A percentile compares a stretch with the other conserved stretches of the same genome.
Evolutionary conservation across 2,797 vertebrate genomes (phyloP).

Genomic region (Characodon lateralis): DNA sequence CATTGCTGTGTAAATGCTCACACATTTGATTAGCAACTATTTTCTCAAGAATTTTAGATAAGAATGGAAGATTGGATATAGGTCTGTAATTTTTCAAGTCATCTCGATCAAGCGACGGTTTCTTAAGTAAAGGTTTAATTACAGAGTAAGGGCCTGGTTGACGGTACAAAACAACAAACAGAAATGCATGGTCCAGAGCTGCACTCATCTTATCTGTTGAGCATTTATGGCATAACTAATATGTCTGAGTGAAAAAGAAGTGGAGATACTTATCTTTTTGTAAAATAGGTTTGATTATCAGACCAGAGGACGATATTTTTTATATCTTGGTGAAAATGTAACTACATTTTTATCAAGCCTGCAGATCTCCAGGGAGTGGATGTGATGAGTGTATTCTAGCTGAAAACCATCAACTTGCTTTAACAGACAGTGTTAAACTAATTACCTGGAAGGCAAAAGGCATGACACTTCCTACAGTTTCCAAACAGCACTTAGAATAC

Average conservation of each 20-base stretch:
- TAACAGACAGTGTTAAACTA: neutral
- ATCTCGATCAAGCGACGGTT: too few relatives aligned
- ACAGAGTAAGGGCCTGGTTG: too few relatives aligned
- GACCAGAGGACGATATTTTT: neutral
- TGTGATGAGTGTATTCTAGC: neutral
- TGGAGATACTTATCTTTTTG: neutral
- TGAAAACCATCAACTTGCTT: neutral
- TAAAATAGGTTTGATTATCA: neutral
- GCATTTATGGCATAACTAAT: neutral
- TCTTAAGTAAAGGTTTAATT: too few relatives aligned
- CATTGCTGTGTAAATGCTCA: too few relatives aligned
- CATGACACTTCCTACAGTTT: neutral
- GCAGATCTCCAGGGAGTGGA: neutral
- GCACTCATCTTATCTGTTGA: slow-evolving; percentile 13
- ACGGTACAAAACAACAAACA: too few relatives aligned
- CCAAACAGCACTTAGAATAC: neutral
- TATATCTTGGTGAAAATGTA: neutral
- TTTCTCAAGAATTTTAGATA: too few relatives aligned
- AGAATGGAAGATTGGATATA: too few relatives aligned
- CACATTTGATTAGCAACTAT: too few relatives aligned
- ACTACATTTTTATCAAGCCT: neutral
- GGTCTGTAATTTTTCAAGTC: too few relatives aligned
- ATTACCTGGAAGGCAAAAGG: neutral
- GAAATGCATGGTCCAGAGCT: neutral
- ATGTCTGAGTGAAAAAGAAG: neutral